Evolutionary conservation across 2,797 vertebrate species (phyloP).

Genomic region (Hapalemur alaotrensis): DNA sequence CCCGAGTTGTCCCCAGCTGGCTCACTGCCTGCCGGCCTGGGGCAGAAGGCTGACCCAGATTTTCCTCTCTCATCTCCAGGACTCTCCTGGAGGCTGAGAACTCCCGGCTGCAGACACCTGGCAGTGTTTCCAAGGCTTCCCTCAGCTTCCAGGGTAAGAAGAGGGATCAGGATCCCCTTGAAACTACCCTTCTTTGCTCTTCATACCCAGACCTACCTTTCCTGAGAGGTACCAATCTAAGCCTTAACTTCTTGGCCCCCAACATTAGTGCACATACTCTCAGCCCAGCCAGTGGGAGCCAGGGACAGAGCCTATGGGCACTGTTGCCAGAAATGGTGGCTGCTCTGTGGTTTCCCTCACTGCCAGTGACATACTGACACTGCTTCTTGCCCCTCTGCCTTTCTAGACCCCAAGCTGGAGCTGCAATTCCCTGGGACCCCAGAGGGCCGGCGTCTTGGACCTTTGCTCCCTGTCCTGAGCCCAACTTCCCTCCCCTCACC

Average conservation of each 20-base stretch:
- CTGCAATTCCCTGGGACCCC: slow-evolving; percentile 65
- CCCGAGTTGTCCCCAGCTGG: too few species aligned
- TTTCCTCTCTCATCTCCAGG: slow-evolving; percentile 66
- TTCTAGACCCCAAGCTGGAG: slow-evolving; percentile 74
- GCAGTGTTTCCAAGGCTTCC: slow-evolving; percentile 48
- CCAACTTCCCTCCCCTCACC: slow-evolving; percentile 51
- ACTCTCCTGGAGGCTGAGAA: slow-evolving; percentile 87
- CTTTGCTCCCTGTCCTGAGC: slow-evolving; percentile 64
- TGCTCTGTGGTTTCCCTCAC: not conserved
- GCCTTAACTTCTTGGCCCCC: not conserved
- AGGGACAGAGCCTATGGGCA: not conserved
- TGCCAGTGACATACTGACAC: not conserved
- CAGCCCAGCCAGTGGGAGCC: not conserved
- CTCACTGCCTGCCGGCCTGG: too few species aligned
- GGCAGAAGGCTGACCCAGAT: not conserved
- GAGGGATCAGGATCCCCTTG: not conserved
- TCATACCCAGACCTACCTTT: not conserved
- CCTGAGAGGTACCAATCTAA: not conserved
- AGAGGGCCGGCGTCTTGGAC: slow-evolving; percentile 60
- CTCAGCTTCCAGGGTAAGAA: slow-evolving; percentile 72
- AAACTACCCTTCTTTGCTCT: not conserved
- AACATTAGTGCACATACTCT: not conserved
- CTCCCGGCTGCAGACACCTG: slow-evolving; percentile 80
- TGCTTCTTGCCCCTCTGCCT: slow-evolving; percentile 33
- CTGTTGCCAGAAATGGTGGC: not conserved